These are phyloP conservation scores for Staurois parvus DNA, from an alignment of 2,797 vertebrate genomes.

Conservation along the genomic window DNA sequence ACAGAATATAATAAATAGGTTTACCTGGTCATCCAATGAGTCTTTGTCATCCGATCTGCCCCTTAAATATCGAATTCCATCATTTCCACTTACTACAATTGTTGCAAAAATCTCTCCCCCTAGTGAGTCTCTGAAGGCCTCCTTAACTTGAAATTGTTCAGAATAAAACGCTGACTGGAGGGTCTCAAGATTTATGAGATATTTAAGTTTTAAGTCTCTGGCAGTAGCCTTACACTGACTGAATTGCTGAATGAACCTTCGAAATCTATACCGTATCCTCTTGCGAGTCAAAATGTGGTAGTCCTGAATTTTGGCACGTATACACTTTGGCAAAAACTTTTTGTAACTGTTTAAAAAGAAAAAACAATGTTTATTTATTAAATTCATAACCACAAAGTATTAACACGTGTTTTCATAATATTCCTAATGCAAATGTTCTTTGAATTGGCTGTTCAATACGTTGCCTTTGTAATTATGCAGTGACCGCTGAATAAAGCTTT, in stretches of 20 bases:
- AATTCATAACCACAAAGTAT: too few species aligned
- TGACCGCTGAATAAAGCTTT: too few species aligned
- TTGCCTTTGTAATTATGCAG: too few species aligned
- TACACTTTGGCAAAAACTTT: conserved; percentile 87
- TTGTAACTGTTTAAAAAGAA: conserved; percentile 86
- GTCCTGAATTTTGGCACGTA: conserved; percentile 87
- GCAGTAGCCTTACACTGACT: conserved; percentile 88
- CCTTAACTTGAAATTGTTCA: conserved; percentile 89
- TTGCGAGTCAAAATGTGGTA: conserved; percentile 95
- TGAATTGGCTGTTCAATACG: too few species aligned
- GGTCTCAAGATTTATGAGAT: conserved; percentile 93
- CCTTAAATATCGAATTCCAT: conserved; percentile 88
- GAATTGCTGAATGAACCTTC: conserved; percentile 93
- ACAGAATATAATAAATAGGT: neutral
- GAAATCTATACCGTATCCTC: conserved; percentile 94
- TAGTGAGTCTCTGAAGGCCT: conserved; percentile 77
- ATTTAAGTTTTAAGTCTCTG: conserved; percentile 93
- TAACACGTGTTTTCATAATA: too few species aligned
- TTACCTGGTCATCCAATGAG: conserved; percentile 80
- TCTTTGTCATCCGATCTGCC: conserved; percentile 78
- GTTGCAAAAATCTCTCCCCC: conserved; percentile 82
- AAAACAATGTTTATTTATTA: conserved; percentile 11
- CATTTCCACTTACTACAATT: conserved; percentile 89
- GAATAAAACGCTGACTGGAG: conserved; percentile 90
- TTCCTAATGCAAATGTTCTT: too few species aligned